These are phyloP conservation scores for Psilopogon haemacephalus DNA, from an alignment of 2,113 vertebrate genomes.

Conservation along the genomic window DNA sequence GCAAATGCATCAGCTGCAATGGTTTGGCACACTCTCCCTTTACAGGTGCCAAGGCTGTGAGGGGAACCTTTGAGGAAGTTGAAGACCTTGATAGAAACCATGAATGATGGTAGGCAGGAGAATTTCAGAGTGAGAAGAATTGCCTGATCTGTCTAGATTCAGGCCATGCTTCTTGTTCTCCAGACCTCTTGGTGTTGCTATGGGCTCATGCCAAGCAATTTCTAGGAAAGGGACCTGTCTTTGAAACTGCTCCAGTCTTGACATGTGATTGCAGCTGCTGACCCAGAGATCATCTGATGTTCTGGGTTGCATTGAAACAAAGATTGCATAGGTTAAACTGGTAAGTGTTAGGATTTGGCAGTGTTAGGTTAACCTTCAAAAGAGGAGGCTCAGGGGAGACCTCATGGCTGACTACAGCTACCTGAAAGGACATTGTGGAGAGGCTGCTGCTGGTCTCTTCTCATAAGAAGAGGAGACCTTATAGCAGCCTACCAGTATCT, in stretches of 20 bases:
- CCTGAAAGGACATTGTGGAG: too few relatives aligned
- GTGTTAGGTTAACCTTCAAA: too few relatives aligned
- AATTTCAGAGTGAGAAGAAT: neutral
- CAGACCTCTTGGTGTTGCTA: neutral
- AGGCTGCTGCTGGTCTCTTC: too few relatives aligned
- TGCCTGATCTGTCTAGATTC: constrained; percentile 1
- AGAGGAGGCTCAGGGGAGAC: too few relatives aligned
- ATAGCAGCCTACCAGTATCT: too few relatives aligned
- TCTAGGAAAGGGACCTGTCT: neutral
- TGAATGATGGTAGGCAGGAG: neutral
- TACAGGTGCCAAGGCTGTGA: neutral
- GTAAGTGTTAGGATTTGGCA: too few relatives aligned
- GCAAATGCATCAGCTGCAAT: neutral
- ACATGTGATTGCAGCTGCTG: neutral
- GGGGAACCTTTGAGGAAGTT: neutral
- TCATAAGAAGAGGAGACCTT: too few relatives aligned
- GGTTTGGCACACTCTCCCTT: neutral
- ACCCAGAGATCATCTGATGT: neutral
- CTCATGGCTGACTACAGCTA: too few relatives aligned
- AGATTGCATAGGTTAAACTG: neutral
- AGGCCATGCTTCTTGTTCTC: neutral
- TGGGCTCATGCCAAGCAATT: neutral
- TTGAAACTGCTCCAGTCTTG: neutral
- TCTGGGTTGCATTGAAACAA: neutral
- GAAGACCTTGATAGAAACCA: neutral